phyloP scores from a whole-genome alignment of 2,888 invertebrate species.

The Diaphora mendica region DNA sequence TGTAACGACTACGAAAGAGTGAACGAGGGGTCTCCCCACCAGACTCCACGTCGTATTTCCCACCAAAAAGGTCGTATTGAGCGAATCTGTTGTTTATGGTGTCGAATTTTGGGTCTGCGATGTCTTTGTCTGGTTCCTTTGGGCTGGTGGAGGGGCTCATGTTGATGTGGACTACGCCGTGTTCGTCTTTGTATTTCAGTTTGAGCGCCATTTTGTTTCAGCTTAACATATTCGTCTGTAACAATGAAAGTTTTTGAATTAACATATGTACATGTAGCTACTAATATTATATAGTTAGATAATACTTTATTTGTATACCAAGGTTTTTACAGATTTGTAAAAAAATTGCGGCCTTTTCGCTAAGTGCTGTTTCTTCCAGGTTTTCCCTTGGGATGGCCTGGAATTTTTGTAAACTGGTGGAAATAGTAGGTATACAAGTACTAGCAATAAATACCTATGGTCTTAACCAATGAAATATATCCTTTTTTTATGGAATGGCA shows the following conservation, averaged over 20 bases:
- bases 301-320: too few species aligned
- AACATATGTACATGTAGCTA: neutral
- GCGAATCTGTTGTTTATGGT: slow-evolving; percentile 80
- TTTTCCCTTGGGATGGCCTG: too few species aligned
- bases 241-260: slow-evolving; percentile 8
- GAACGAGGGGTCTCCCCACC: slow-evolving; percentile 69
- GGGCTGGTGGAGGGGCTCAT: slow-evolving; percentile 74
- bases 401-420: too few species aligned
- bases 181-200: slow-evolving; percentile 81
- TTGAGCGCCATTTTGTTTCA: slow-evolving; percentile 73
- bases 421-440: too few species aligned
- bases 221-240: slow-evolving; percentile 48
- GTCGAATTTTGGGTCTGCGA: slow-evolving; percentile 75
- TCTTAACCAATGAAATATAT: too few species aligned
- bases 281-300: too few species aligned
- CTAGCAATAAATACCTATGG: too few species aligned
- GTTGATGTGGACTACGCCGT: slow-evolving; percentile 81
- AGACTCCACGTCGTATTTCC: slow-evolving; percentile 69
- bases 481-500: too few species aligned
- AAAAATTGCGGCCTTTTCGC: too few species aligned
- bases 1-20: slow-evolving; percentile 81
- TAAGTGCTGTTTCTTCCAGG: too few species aligned
- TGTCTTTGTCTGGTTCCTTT: slow-evolving; percentile 53
- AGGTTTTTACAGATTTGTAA: too few species aligned
- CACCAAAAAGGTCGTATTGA: slow-evolving; percentile 80